Evolutionary conservation across 2,888 invertebrate species (phyloP).

Genomic region (Andricus curvator): DNA sequence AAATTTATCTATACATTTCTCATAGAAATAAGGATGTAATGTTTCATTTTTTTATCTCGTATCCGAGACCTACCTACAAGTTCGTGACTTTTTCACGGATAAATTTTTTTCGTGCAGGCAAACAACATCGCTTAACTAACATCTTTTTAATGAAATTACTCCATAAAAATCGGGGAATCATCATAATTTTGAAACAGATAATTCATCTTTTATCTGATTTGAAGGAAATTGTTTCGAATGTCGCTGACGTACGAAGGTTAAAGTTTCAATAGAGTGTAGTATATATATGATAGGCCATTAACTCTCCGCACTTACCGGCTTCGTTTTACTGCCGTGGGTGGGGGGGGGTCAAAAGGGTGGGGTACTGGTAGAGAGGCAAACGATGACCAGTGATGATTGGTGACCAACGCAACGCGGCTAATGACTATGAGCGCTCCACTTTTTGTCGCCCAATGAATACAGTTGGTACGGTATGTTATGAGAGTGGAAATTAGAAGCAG

Average conservation of each 20-base stretch:
- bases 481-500: slow-evolving; percentile 46
- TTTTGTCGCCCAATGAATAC: slow-evolving; percentile 51
- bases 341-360: slow-evolving; percentile 52
- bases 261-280: slow-evolving; percentile 58
- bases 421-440: slow-evolving; percentile 66
- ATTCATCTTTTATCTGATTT: background rate
- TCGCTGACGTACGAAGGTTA: slow-evolving; percentile 59
- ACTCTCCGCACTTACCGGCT: slow-evolving; percentile 56
- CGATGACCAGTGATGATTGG: slow-evolving; percentile 61
- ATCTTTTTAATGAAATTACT: too few relatives aligned
- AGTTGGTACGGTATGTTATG: slow-evolving; percentile 40
- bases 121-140: too few relatives aligned
- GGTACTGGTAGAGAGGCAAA: slow-evolving; percentile 50
- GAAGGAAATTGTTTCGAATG: slow-evolving; percentile 44
- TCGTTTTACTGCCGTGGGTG: slow-evolving; percentile 51
- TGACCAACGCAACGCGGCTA: slow-evolving; percentile 66
- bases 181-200: background rate
- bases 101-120: too few relatives aligned
- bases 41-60: too few relatives aligned
- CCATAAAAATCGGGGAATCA: background rate
- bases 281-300: slow-evolving; percentile 57
- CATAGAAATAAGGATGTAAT: too few relatives aligned
- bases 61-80: too few relatives aligned
- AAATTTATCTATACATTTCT: too few relatives aligned
- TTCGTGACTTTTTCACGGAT: too few relatives aligned